A percentile compares a stretch with the other conserved stretches of the same genome.
Conservation (phyloP, 2,888 invertebrate genomes). For the Rotaria sp. region DNA sequence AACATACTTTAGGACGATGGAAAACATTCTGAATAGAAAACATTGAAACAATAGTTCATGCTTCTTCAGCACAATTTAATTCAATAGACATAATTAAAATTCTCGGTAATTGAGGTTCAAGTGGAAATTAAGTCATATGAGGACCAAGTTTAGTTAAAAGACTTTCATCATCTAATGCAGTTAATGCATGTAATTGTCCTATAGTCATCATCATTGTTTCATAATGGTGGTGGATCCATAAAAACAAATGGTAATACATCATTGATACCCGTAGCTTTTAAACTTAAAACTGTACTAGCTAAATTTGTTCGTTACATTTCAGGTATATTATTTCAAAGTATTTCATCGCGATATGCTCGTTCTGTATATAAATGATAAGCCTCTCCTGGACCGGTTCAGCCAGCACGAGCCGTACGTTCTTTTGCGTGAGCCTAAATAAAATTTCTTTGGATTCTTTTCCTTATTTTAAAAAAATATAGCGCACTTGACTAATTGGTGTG, state of each 20-base stretch:
- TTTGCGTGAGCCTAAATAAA: slow-evolving; percentile 76
- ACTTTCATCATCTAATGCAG: slow-evolving; percentile 77
- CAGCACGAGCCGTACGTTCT: slow-evolving; percentile 90
- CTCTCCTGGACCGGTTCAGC: slow-evolving; percentile 94
- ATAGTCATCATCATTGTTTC: slow-evolving; percentile 94
- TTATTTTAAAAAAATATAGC: too few relatives aligned
- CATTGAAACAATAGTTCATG: slow-evolving; percentile 96
- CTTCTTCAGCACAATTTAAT: slow-evolving; percentile 90
- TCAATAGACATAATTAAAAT: slow-evolving; percentile 99
- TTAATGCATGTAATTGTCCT: slow-evolving; percentile 88
- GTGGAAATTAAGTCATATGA: slow-evolving; percentile 93
- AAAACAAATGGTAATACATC: slow-evolving; percentile 96
- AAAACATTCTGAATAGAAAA: slow-evolving; percentile 97
- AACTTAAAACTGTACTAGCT: slow-evolving; percentile 83
- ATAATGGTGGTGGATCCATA: slow-evolving; percentile 98
- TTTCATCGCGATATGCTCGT: slow-evolving; percentile 93
- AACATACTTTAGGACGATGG: slow-evolving; percentile 63
- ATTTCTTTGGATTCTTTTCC: too few relatives aligned
- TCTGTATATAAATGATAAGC: slow-evolving; percentile 93
- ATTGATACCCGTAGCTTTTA: slow-evolving; percentile 99
- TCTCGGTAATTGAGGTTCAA: slow-evolving; percentile 94
- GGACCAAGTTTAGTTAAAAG: slow-evolving; percentile 62
- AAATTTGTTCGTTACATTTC: slow-evolving; percentile 97
- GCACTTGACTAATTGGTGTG: slow-evolving; percentile 77
- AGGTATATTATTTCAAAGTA: slow-evolving; percentile 85